Evolutionary conservation across 2,797 vertebrate species (phyloP).

Genomic region (Sylvilagus floridanus): DNA sequence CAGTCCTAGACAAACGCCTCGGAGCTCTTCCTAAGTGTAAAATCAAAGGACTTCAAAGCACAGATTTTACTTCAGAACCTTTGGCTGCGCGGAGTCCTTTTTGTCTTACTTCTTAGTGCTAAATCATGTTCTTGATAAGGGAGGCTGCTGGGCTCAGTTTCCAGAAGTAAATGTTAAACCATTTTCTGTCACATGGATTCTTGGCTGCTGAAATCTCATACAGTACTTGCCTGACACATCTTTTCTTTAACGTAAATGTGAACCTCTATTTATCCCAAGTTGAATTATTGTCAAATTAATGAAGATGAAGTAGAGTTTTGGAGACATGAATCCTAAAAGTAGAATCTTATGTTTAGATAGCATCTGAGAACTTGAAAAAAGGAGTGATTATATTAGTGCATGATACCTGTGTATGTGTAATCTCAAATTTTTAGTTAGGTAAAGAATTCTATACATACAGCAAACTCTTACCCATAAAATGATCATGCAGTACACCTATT

Average conservation of each 20-base stretch:
- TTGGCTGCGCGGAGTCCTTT: conserved; percentile 34
- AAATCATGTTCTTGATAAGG: conserved; percentile 66
- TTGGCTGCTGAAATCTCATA: conserved; percentile 28
- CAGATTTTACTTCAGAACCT: conserved; percentile 30
- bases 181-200: conserved; percentile 50
- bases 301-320: not conserved
- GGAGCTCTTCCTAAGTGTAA: conserved; percentile 14
- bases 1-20: not conserved
- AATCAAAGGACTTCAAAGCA: conserved; percentile 66
- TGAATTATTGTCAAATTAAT: conserved; percentile 30
- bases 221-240: not conserved
- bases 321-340: conserved; percentile 51
- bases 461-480: not conserved
- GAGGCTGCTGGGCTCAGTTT: conserved; percentile 59
- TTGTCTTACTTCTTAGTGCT: conserved; percentile 34
- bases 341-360: not conserved
- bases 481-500: not conserved
- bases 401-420: not conserved
- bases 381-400: not conserved
- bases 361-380: conserved; percentile 39
- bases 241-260: conserved; percentile 57
- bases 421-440: not conserved
- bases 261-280: conserved; percentile 14
- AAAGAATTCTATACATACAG: not conserved
- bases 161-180: not conserved